These are phyloP conservation scores for Channa argus DNA, from an alignment of 2,113 vertebrate species.

Conservation along the genomic window DNA sequence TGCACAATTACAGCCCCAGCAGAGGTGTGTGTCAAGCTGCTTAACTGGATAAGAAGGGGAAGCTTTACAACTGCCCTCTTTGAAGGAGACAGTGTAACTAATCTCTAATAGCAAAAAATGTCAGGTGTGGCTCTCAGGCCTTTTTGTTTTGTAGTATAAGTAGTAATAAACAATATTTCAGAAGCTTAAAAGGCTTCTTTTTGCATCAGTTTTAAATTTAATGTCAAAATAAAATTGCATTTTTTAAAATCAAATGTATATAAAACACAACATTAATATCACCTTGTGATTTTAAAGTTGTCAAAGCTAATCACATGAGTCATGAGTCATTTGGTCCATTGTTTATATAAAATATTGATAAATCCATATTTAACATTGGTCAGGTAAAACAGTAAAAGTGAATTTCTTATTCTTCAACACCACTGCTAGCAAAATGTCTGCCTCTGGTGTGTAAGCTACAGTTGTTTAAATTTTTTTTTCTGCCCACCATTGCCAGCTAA, in stretches of 20 bases:
- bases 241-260: too few species aligned
- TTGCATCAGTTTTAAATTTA: background rate
- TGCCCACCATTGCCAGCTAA: background rate
- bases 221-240: background rate
- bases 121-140: conserved; percentile 43
- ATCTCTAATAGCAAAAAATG: conserved; percentile 62
- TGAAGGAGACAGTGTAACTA: conserved; percentile 63
- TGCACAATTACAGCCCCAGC: conserved; percentile 62
- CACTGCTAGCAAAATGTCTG: conserved; percentile 1
- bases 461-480: conserved; percentile 27
- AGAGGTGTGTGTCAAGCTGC: conserved; percentile 71
- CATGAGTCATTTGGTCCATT: background rate
- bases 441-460: conserved; percentile 9
- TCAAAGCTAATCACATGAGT: too few species aligned
- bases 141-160: background rate
- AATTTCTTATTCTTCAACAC: background rate
- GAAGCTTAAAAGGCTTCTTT: background rate
- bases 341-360: background rate
- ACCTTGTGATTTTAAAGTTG: too few species aligned
- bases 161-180: too few species aligned
- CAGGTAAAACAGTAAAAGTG: background rate
- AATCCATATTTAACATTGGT: background rate
- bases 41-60: conserved; percentile 58
- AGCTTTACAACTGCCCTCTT: conserved; percentile 57
- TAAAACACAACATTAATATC: too few species aligned